phyloP scores from a whole-genome alignment of 2,113 vertebrate species.

The Carassius gibelio region DNA sequence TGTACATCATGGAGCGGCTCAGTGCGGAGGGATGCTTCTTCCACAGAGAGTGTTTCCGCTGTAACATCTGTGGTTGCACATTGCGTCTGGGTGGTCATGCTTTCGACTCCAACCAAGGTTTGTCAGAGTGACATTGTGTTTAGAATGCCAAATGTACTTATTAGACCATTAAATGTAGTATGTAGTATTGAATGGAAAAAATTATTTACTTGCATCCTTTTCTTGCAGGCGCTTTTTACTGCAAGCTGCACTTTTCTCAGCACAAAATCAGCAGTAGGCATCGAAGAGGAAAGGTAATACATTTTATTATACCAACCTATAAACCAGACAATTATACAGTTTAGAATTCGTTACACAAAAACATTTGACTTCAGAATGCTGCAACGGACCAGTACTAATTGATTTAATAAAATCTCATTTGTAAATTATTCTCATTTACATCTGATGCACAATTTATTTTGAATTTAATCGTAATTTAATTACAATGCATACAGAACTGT shows the following conservation, averaged over 20 bases:
- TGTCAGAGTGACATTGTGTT: not conserved
- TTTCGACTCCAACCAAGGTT: constrained; percentile 79
- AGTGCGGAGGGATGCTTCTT: constrained; percentile 93
- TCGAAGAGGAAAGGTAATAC: constrained; percentile 64
- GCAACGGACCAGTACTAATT: not conserved
- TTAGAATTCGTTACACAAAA: not conserved
- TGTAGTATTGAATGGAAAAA: not conserved
- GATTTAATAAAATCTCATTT: not conserved
- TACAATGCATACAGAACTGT: too few relatives aligned
- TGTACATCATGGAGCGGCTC: constrained; percentile 93
- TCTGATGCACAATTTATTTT: too few relatives aligned
- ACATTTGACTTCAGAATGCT: not conserved
- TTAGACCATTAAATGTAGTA: not conserved
- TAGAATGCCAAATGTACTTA: not conserved
- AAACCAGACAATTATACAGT: not conserved
- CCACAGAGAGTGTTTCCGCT: constrained; percentile 95
- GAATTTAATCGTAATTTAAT: too few relatives aligned
- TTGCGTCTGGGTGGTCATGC: constrained; percentile 86
- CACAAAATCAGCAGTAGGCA: constrained; percentile 73
- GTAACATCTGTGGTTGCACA: constrained; percentile 81
- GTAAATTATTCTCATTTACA: too few relatives aligned
- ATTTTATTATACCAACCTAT: not conserved
- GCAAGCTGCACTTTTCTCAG: constrained; percentile 89
- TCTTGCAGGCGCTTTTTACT: constrained; percentile 90
- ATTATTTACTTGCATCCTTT: not conserved